Evolutionary conservation across 2,797 vertebrate species (phyloP), one percentile per base, ranked within the genome.

Genomic region (Pygocentrus nattereri): DNA sequence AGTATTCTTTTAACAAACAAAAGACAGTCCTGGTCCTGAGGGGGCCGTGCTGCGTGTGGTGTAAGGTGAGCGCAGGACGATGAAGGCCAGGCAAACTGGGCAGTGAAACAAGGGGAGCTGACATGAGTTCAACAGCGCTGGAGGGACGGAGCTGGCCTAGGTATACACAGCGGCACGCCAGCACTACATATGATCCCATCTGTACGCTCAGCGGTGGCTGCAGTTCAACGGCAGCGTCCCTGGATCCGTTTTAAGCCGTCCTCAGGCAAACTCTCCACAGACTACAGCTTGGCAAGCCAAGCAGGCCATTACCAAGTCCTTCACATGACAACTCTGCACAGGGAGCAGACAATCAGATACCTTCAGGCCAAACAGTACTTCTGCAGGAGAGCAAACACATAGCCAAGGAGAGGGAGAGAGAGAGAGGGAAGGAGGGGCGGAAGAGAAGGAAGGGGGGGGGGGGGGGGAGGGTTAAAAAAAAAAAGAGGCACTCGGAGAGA

Each of bases 311-410:
- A 59, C 73, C 44, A 78, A 64, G 67, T 41, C 47, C 56, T 41
- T 81, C 70, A 82, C 59, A 80, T 82, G 83, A 82, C 69, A 76
- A 70, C 54, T 59, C 47, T 21, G 30, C 15, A 75, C 12, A 74
- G 71, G 56, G 50, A 80, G 65, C 47, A 31, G 27, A 74, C 61
- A 52, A 73, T 75, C 68, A 68, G 68, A 65, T 41, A 78, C 52
- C 76, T 54, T 78, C 21, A 73, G 47, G 73, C 38, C 69, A 67
- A 61, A 76, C 58, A 79, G 67, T 61, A 62, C 78, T 73, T 82
- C 74, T 82, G 61, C 76, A 80, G 76, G 65, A 84, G 85, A 80
- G 84, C 74, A 82, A 86, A 79, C 75, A 87, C 88, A 82, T 85
- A 64, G 18, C 61, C 61, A 31, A 13, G 6, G 59, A 62, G 59